These are phyloP conservation scores for Pseudomyrmex cubaensis DNA, from an alignment of 1,140 invertebrate genomes.

Conservation along the genomic window DNA sequence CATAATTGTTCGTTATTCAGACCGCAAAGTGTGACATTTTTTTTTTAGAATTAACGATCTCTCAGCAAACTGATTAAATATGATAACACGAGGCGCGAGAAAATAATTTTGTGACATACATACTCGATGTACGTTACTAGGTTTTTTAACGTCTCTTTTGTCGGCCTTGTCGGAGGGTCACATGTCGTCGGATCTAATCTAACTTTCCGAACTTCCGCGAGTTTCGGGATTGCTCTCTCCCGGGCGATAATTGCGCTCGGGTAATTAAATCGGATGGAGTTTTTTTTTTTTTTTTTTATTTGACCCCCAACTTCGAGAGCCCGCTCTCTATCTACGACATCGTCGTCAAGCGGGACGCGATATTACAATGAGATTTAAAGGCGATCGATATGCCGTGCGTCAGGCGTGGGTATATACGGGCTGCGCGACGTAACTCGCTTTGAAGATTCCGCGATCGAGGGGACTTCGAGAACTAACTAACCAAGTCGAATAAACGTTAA, in stretches of 20 bases:
- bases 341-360: constrained; percentile 49
- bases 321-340: constrained; percentile 21
- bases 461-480: background rate
- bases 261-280: constrained; percentile 31
- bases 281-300: constrained; percentile 16
- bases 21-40: no score
- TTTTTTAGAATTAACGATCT: no score
- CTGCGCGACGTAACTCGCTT: constrained; percentile 4
- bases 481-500: no score
- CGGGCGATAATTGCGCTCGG: constrained; percentile 41
- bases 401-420: background rate
- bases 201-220: constrained; percentile 48
- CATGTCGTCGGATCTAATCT: constrained; percentile 50
- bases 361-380: constrained; percentile 68
- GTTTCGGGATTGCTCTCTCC: constrained; percentile 13
- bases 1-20: no score
- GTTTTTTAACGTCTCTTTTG: constrained; percentile 16
- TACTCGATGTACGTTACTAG: background rate
- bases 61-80: background rate
- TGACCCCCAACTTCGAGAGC: constrained; percentile 15
- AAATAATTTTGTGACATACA: background rate
- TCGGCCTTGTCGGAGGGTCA: constrained; percentile 29
- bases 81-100: background rate
- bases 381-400: constrained; percentile 64
- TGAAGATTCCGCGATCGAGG: constrained; percentile 2